Percentiles rank a stretch among this genome's conserved stretches.
Evolutionary conservation across 2,113 vertebrate species (phyloP).

Genomic region (Oreochromis aureus): DNA sequence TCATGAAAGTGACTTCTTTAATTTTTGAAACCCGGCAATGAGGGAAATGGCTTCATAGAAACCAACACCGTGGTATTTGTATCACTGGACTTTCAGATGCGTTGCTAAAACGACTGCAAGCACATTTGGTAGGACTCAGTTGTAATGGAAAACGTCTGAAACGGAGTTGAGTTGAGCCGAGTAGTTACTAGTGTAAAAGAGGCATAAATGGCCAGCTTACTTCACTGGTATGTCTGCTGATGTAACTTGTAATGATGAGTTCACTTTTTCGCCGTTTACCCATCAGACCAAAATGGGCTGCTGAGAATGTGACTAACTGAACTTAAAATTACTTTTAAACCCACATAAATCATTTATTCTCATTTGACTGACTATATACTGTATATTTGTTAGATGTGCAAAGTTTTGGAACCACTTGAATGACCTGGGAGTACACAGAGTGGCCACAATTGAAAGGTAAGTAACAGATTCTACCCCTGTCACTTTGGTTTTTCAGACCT

Average conservation of each 20-base stretch:
- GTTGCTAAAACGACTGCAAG: not conserved
- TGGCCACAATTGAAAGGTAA: not conserved
- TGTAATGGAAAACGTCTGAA: not conserved
- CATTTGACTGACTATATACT: not conserved
- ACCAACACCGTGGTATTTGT: not conserved
- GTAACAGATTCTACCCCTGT: accelerated
- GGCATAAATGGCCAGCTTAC: not conserved
- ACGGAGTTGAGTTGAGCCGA: accelerated
- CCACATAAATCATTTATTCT: not conserved
- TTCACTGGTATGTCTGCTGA: not conserved
- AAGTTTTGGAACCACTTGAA: not conserved
- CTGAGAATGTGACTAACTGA: constrained; percentile 58
- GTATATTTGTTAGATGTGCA: not conserved
- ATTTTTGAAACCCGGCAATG: not conserved
- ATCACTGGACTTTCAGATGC: not conserved
- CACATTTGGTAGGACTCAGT: not conserved
- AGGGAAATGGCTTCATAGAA: not conserved
- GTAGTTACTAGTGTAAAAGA: not conserved
- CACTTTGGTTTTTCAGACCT: not conserved
- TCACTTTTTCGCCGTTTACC: constrained; percentile 68
- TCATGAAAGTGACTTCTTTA: not conserved
- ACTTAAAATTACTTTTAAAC: not conserved
- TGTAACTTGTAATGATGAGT: constrained; percentile 45
- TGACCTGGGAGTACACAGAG: not conserved
- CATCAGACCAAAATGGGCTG: constrained; percentile 62